Evolutionary conservation across 2,113 vertebrate genomes (phyloP).

Genomic region (Lophotis ruficrista): DNA sequence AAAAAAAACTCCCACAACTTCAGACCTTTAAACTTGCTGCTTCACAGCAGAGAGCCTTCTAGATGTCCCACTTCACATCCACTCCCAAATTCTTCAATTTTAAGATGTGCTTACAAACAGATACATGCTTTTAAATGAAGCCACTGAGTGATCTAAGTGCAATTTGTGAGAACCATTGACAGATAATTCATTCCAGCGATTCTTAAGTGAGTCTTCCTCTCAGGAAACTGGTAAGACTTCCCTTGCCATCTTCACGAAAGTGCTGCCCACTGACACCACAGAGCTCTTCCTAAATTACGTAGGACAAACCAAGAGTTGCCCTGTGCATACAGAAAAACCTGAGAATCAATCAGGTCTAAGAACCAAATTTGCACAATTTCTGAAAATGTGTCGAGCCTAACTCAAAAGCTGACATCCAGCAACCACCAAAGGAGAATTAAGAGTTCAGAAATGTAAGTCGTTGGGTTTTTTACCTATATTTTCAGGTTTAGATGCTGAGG

Average conservation of each 20-base stretch:
- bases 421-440: not conserved
- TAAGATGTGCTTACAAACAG: not conserved
- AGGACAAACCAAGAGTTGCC: not conserved
- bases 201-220: not conserved
- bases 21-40: conserved; percentile 54
- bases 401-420: not conserved
- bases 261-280: rapidly evolving
- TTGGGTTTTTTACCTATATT: not conserved
- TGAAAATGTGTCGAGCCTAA: not conserved
- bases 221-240: not conserved
- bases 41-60: conserved; percentile 20
- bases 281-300: not conserved
- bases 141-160: not conserved
- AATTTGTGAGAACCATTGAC: not conserved
- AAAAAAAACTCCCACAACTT: not conserved
- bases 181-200: not conserved
- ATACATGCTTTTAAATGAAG: not conserved
- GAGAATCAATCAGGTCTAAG: not conserved
- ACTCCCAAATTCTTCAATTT: not conserved
- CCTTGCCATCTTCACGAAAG: too few relatives aligned
- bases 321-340: not conserved
- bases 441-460: not conserved
- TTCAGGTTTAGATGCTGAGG: conserved; percentile 2
- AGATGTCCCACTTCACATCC: not conserved
- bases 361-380: not conserved